Percentiles rank a stretch among this genome's conserved stretches.
Evolutionary conservation across 2,797 vertebrate genomes (phyloP).

Genomic region (Odontamblyopus lacepedii): DNA sequence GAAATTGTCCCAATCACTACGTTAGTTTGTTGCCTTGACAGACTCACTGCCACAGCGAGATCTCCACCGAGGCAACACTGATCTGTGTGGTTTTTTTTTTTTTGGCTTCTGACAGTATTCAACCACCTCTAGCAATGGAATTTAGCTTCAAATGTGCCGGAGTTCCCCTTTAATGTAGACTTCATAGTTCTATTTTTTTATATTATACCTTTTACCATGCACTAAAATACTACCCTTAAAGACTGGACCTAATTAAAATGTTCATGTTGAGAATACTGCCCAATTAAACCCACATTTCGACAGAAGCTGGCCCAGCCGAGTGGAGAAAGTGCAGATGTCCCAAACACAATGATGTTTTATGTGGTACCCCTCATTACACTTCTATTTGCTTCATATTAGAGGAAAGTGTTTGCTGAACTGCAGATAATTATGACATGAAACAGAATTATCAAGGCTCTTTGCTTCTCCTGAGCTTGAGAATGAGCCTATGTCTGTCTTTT

Average conservation of each 20-base stretch:
- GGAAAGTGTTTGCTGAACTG: constrained; percentile 58
- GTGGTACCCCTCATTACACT: constrained; percentile 61
- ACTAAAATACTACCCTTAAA: background rate
- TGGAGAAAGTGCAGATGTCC: constrained; percentile 45
- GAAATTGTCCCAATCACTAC: no score
- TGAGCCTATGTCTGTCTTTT: constrained; percentile 35
- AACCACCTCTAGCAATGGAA: no score
- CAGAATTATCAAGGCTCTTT: constrained; percentile 25
- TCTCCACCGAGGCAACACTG: no score
- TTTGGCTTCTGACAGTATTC: no score
- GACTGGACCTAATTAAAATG: constrained; percentile 20
- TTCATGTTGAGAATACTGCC: constrained; percentile 11
- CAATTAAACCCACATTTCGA: constrained; percentile 65
- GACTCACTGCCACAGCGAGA: no score
- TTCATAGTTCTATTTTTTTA: background rate
- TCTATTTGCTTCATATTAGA: constrained; percentile 53
- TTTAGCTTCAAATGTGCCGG: no score
- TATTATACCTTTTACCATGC: background rate
- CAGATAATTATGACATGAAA: constrained; percentile 63
- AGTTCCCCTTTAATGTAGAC: background rate
- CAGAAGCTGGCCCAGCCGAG: constrained; percentile 51
- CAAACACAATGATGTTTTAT: constrained; percentile 65
- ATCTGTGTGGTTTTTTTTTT: no score
- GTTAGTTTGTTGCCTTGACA: no score
- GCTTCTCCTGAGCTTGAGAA: constrained; percentile 32